Base-by-base conservation (phyloP, 2,888 invertebrate species). In the Spisula solida region DNA sequence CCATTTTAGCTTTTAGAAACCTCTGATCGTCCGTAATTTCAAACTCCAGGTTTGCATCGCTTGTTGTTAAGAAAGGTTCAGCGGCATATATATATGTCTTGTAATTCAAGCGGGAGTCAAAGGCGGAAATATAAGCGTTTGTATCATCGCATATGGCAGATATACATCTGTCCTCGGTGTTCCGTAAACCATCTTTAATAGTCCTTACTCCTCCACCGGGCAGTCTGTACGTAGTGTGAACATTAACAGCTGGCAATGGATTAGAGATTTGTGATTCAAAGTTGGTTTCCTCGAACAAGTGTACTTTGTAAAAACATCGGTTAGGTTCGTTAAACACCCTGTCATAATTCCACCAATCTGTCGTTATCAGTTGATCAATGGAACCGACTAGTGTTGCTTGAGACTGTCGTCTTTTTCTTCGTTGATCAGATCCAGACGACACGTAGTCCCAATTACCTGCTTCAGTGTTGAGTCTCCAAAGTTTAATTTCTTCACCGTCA, bases 381-480 rank as follows among this genome's bases (percentile, higher is more conserved):
- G 31, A 20, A 0, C 51, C 81, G 6, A 81, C n/a, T 0, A 18
- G n/a, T 0, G 16, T 20, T n/a, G 0, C 29, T 34, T 18, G 1
- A 25, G 16, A 1, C 51, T 51, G 48, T 66, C 60, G 60, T 51
- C 18, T 20, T 16, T 51, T 48, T 48, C 48, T 47, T 51, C 51
- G 16, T 51, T 0, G 0, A 16, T n/a, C 8, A 20, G 81, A 48
- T 8, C n/a, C 48, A 34, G 47, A n/a, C n/a, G n/a, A n/a, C n/a
- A n/a, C n/a, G n/a, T n/a, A n/a, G n/a, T 79, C 79, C 79, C 79
- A 79, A 29, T n/a, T 47, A 12, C 79, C 79, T 79, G 79, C 29
- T 20, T 29, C 79, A 20, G 79, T 34, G n/a, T 34, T 79, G 20
- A 79, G 47, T 20, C 29, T 16, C 79, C 79, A 79, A 31, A 47